Percentiles rank a stretch among this genome's conserved stretches.
phyloP scores from a whole-genome alignment of 2,113 vertebrate species.

The Trematomus loennbergii region DNA sequence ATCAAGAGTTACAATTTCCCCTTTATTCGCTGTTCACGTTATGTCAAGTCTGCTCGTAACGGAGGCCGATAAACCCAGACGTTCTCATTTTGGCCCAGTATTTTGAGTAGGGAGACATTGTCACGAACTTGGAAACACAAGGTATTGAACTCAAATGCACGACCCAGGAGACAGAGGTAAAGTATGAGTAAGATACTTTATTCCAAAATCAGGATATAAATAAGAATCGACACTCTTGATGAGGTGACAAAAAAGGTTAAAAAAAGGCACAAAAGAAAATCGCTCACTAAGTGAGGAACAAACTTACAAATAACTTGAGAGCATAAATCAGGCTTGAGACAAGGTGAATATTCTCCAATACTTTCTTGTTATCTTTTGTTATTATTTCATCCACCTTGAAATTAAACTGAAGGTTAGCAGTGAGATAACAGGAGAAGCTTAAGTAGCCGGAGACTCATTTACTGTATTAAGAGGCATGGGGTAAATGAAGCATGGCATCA shows the following conservation, averaged over 20 bases:
- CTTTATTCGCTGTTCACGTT: slow-evolving; percentile 54
- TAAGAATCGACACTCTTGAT: too few relatives aligned
- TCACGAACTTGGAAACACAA: too few relatives aligned
- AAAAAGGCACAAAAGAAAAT: too few relatives aligned
- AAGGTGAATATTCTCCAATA: neutral
- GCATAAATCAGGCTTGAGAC: too few relatives aligned
- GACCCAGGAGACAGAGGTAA: too few relatives aligned
- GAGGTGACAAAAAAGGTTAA: too few relatives aligned
- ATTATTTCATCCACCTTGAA: neutral
- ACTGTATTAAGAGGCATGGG: neutral
- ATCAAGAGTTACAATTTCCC: slow-evolving; percentile 62
- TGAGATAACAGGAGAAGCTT: neutral
- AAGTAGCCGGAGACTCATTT: neutral
- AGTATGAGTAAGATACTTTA: too few relatives aligned
- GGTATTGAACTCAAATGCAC: too few relatives aligned
- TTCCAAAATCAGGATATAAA: too few relatives aligned
- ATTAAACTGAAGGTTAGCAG: neutral
- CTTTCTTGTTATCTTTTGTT: neutral
- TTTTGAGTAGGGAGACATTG: slow-evolving; percentile 7
- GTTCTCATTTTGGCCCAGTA: slow-evolving; percentile 20
- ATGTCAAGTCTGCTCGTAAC: slow-evolving; percentile 57
- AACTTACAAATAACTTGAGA: too few relatives aligned
- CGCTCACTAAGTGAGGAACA: too few relatives aligned
- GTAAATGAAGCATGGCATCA: neutral
- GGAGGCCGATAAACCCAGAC: slow-evolving; percentile 48